phyloP scores from a whole-genome alignment of 2,888 invertebrate genomes.

The Hermodice carunculata region DNA sequence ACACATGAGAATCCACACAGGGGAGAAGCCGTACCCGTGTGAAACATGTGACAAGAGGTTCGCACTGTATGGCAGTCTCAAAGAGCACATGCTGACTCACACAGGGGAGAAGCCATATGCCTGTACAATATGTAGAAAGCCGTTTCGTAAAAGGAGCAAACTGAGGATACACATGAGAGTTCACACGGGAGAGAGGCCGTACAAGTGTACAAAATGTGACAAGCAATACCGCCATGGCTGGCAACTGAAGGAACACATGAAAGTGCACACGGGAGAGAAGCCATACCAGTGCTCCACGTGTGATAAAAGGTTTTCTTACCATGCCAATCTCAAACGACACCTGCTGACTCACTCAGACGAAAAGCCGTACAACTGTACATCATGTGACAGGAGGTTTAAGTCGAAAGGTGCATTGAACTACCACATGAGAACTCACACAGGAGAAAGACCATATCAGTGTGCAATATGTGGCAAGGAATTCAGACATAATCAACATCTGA shows the following conservation, averaged over 20 bases:
- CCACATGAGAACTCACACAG: neutral
- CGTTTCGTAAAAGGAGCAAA: slow-evolving; percentile 6
- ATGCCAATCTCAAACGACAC: neutral
- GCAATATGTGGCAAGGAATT: slow-evolving; percentile 2
- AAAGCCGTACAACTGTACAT: neutral
- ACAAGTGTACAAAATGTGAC: slow-evolving; percentile 12
- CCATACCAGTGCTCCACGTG: neutral
- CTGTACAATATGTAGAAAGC: slow-evolving; percentile 17
- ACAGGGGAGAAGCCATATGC: slow-evolving; percentile 8
- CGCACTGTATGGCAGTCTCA: slow-evolving; percentile 2
- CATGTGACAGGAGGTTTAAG: slow-evolving; percentile 3
- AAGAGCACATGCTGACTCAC: slow-evolving; percentile 14
- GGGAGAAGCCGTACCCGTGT: slow-evolving; percentile 5
- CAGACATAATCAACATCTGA: neutral
- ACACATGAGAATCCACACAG: slow-evolving; percentile 4
- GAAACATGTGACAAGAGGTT: neutral
- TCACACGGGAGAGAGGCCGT: slow-evolving; percentile 5
- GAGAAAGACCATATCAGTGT: neutral
- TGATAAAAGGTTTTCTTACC: neutral
- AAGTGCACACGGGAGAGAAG: neutral
- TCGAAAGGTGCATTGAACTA: neutral
- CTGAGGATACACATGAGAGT: slow-evolving; percentile 15
- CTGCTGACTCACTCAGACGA: neutral
- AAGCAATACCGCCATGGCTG: slow-evolving; percentile 11
- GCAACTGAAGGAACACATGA: slow-evolving; percentile 9